phyloP scores from a whole-genome alignment of 2,797 vertebrate genomes.

The Chelon auratus region DNA sequence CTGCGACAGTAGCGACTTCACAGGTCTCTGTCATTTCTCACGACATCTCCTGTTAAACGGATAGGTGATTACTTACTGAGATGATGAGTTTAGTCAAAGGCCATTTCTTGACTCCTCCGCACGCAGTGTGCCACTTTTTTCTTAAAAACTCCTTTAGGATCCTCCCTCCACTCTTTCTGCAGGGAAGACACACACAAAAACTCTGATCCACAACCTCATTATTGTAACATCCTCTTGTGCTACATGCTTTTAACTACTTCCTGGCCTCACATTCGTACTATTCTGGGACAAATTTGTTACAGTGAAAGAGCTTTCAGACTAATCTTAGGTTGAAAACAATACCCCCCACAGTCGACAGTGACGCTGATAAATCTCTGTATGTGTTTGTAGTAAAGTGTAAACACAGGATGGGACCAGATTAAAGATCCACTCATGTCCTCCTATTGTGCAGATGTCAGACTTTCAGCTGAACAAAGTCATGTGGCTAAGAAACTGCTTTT shows the following conservation, averaged over 20 bases:
- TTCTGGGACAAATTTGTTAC: too few species aligned
- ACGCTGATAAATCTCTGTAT: too few species aligned
- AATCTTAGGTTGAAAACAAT: too few species aligned
- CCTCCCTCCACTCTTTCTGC: conserved; percentile 86
- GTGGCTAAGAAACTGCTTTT: too few species aligned
- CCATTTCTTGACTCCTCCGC: conserved; percentile 86
- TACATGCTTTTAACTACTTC: not conserved
- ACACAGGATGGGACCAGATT: too few species aligned
- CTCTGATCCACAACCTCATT: not conserved
- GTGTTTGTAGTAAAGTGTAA: too few species aligned
- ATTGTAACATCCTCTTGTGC: not conserved
- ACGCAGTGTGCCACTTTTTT: conserved; percentile 85
- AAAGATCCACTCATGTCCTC: too few species aligned
- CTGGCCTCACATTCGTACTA: not conserved
- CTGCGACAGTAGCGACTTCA: not conserved
- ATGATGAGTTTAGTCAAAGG: conserved; percentile 76
- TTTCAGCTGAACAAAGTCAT: too few species aligned
- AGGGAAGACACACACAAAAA: not conserved
- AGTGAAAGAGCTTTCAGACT: too few species aligned
- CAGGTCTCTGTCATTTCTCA: not conserved
- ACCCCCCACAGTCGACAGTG: too few species aligned
- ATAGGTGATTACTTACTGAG: conserved; percentile 33
- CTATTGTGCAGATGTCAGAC: too few species aligned
- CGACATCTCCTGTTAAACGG: not conserved
- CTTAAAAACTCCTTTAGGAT: conserved; percentile 84